phyloP scores from a whole-genome alignment of 92 coral and sea anemone species.

The Virgularia gustaviana region DNA sequence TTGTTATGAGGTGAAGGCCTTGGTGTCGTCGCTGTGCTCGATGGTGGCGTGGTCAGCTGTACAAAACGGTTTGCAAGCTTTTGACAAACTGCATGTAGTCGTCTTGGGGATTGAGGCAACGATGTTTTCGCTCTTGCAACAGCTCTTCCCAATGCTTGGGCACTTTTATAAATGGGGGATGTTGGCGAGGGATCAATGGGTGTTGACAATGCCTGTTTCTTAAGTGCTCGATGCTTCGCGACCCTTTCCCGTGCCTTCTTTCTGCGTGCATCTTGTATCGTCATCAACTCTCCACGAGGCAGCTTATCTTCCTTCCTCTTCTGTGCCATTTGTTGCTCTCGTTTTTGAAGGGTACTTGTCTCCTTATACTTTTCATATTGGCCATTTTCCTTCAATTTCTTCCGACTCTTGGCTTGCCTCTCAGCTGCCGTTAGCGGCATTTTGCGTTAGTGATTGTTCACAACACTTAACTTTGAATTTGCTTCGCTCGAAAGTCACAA shows the following conservation, averaged over 20 bases:
- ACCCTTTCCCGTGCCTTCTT: neutral
- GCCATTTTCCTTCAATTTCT: no score
- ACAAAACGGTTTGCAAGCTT: neutral
- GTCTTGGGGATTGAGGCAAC: neutral
- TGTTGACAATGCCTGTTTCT: neutral
- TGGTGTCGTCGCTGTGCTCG: neutral
- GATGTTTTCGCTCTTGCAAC: neutral
- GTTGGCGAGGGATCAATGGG: neutral
- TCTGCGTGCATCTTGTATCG: neutral
- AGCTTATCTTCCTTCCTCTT: no score
- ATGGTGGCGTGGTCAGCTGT: neutral
- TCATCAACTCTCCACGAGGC: no score
- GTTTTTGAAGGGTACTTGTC: no score
- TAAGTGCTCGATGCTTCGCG: neutral
- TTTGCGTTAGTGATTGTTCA: no score
- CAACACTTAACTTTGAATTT: no score
- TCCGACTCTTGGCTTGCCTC: no score
- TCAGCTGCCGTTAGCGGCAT: no score
- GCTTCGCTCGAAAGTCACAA: no score
- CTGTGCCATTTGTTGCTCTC: no score
- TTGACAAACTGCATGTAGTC: neutral
- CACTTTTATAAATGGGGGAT: neutral
- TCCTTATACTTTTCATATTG: no score
- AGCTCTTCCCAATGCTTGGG: neutral
- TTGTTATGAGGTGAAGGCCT: neutral